These are phyloP conservation scores for Cygnus atratus DNA, from an alignment of 2,113 vertebrate species.

Conservation along the genomic window DNA sequence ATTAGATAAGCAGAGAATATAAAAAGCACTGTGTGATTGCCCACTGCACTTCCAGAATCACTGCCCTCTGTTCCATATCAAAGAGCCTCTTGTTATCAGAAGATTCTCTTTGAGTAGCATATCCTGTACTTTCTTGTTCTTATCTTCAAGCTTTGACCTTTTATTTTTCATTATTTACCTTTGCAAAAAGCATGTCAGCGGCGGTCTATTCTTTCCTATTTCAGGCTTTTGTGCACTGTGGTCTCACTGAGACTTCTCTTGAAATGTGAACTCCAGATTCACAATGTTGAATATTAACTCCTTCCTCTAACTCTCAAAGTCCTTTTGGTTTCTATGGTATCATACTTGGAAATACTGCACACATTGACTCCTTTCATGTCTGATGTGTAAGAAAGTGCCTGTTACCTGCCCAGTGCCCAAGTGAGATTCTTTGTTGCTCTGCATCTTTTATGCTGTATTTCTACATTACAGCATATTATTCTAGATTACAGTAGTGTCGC, in stretches of 20 bases:
- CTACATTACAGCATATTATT: background rate
- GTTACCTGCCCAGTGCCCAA: background rate
- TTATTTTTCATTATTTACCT: conserved; percentile 30
- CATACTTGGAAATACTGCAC: background rate
- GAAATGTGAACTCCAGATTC: background rate
- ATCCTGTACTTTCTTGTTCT: background rate
- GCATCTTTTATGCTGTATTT: background rate
- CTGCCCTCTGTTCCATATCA: background rate
- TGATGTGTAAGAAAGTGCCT: background rate
- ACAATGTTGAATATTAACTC: conserved; percentile 6
- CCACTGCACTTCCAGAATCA: background rate
- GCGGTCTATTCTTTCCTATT: background rate
- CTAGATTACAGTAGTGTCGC: background rate
- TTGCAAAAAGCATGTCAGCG: conserved; percentile 26
- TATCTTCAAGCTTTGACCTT: conserved; percentile 19
- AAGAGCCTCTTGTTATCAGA: background rate
- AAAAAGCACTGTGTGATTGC: background rate
- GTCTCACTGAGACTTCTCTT: background rate
- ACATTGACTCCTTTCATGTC: background rate
- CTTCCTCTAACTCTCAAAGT: background rate
- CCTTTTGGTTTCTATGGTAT: background rate
- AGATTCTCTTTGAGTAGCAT: background rate
- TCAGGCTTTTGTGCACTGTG: background rate
- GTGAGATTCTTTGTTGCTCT: background rate
- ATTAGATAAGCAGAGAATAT: background rate